Percentiles rank a stretch among this genome's conserved stretches.
phyloP scores from a whole-genome alignment of 2,113 vertebrate species.

The Actenoides hombroni region DNA sequence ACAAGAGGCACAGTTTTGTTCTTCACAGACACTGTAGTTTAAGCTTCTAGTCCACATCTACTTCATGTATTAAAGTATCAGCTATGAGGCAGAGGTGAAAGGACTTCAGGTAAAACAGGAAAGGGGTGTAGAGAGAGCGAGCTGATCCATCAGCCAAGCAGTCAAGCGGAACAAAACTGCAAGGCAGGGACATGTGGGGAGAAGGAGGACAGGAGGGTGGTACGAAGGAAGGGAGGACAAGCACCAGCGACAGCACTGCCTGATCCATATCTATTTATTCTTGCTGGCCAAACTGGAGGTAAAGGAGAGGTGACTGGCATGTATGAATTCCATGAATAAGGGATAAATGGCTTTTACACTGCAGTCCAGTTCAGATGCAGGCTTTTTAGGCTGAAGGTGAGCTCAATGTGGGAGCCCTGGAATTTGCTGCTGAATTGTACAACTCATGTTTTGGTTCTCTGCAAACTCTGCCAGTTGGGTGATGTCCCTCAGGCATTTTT shows the following conservation, averaged over 20 bases:
- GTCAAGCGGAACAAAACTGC: background rate
- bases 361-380: background rate
- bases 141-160: background rate
- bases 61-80: background rate
- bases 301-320: background rate
- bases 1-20: background rate
- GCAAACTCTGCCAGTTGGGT: background rate
- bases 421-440: background rate
- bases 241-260: accelerated
- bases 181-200: accelerated
- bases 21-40: background rate
- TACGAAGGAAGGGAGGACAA: background rate
- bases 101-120: background rate
- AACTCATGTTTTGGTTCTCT: background rate
- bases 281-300: background rate
- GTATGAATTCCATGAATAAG: background rate
- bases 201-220: background rate
- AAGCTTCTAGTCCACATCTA: background rate
- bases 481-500: background rate
- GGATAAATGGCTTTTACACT: background rate
- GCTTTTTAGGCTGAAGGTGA: background rate
- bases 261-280: background rate
- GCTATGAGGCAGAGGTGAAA: background rate
- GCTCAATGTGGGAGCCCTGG: background rate
- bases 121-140: background rate